Evolutionary conservation across 2,888 invertebrate genomes (phyloP).

Genomic region (Xestia c-nigrum): DNA sequence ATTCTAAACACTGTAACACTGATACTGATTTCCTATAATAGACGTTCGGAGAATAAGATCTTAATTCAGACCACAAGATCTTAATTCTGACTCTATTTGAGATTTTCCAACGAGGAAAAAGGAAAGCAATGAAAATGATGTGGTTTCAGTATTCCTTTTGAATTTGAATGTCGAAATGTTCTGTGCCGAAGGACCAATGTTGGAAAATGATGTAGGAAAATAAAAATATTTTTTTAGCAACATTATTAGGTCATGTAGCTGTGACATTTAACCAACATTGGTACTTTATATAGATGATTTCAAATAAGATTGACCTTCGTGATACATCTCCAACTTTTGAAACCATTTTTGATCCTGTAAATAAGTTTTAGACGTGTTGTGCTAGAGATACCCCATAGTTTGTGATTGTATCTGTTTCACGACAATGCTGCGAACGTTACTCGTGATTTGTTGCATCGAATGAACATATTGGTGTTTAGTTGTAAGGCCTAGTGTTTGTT

Average conservation of each 20-base stretch:
- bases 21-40: neutral
- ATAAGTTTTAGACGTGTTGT: slow-evolving; percentile 46
- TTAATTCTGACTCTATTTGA: neutral
- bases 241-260: neutral
- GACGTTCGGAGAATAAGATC: neutral
- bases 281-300: neutral
- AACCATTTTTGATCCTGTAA: slow-evolving; percentile 35
- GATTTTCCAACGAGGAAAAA: neutral
- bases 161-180: neutral
- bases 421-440: slow-evolving; percentile 63
- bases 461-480: slow-evolving; percentile 75
- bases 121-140: neutral
- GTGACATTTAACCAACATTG: neutral
- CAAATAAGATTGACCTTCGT: slow-evolving; percentile 15
- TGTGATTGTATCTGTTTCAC: slow-evolving; percentile 46
- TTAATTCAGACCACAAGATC: neutral
- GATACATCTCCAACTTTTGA: slow-evolving; percentile 1
- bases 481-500: slow-evolving; percentile 76
- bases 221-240: neutral
- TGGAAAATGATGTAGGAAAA: neutral
- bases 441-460: slow-evolving; percentile 72
- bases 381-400: slow-evolving; percentile 45
- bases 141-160: slow-evolving; percentile 15
- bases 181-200: slow-evolving; percentile 35
- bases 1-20: slow-evolving; percentile 25